Percentiles rank a stretch among this genome's conserved stretches.
phyloP scores from a whole-genome alignment of 2,888 invertebrate species.

The Drosophila anomalata region DNA sequence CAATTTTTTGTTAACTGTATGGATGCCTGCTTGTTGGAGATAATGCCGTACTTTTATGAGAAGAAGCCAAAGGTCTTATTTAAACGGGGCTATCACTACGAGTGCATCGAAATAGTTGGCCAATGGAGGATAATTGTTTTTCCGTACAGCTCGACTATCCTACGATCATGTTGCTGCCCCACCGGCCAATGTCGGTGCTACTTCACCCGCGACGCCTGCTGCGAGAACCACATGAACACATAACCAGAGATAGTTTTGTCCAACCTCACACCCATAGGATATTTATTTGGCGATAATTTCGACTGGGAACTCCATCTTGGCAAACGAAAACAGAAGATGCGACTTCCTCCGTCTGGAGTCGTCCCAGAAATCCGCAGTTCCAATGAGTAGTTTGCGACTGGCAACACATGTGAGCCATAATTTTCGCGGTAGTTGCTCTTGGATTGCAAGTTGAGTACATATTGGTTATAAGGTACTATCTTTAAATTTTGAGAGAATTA shows the following conservation, averaged over 20 bases:
- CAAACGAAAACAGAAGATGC: slow-evolving; percentile 21
- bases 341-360: slow-evolving; percentile 35
- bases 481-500: background rate
- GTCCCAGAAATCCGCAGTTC: slow-evolving; percentile 37
- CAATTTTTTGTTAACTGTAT: slow-evolving; percentile 80
- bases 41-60: slow-evolving; percentile 39
- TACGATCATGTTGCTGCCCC: slow-evolving; percentile 45
- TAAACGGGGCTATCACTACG: slow-evolving; percentile 77
- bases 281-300: slow-evolving; percentile 7
- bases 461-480: background rate
- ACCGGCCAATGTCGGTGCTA: slow-evolving; percentile 48
- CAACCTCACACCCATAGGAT: background rate
- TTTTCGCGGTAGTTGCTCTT: slow-evolving; percentile 54
- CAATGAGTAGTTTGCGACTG: slow-evolving; percentile 45
- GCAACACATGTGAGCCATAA: slow-evolving; percentile 65
- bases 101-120: slow-evolving; percentile 57
- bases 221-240: slow-evolving; percentile 22
- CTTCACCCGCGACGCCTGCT: slow-evolving; percentile 24
- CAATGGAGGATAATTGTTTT: slow-evolving; percentile 76
- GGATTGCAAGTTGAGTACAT: slow-evolving; percentile 43
- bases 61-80: slow-evolving; percentile 46
- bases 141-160: slow-evolving; percentile 55
- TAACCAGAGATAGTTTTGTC: background rate
- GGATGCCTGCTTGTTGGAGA: slow-evolving; percentile 57
- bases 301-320: slow-evolving; percentile 21